Evolutionary conservation across 30 jellyfish, hydroid and myxozoan species (phyloP).

Genomic region (Aurelia aurita): DNA sequence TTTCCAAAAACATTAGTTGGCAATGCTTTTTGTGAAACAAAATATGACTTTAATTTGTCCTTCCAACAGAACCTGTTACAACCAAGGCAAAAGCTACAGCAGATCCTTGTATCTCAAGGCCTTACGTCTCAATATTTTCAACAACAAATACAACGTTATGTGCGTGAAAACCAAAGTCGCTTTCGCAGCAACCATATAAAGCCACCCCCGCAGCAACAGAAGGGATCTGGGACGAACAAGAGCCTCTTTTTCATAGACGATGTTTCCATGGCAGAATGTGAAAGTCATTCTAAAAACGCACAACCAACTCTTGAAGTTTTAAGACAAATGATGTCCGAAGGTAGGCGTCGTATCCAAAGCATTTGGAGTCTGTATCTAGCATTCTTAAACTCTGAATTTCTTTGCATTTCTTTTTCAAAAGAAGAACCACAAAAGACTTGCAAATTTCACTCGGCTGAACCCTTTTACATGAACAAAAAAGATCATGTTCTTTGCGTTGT

Average conservation of each 20-base stretch:
- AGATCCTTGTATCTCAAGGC: constrained; percentile 22
- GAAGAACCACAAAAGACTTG: too few species aligned
- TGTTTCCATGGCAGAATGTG: constrained; percentile 39
- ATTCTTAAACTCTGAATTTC: too few species aligned
- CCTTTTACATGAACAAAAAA: too few species aligned
- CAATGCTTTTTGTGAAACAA: too few species aligned
- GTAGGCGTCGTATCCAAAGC: constrained; percentile 1
- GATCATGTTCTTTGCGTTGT: too few species aligned
- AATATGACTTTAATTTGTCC: neutral
- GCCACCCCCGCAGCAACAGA: constrained; percentile 52
- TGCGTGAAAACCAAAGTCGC: constrained; percentile 42
- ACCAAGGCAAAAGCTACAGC: constrained; percentile 35
- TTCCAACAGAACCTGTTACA: constrained; percentile 34
- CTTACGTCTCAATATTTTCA: constrained; percentile 54
- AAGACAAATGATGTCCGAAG: constrained; percentile 75
- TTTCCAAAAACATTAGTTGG: too few species aligned
- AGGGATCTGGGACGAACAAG: constrained; percentile 22
- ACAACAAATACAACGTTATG: constrained; percentile 24
- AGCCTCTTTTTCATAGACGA: constrained; percentile 75
- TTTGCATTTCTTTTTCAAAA: too few species aligned
- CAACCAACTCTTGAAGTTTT: constrained; percentile 76
- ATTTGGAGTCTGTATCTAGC: too few species aligned
- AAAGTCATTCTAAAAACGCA: neutral
- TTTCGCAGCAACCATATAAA: constrained; percentile 24
- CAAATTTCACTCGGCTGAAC: too few species aligned